Evolutionary conservation across 1,140 invertebrate genomes (phyloP), one percentile per base, ranked within the genome.

Genomic region (Aphis gossypii): DNA sequence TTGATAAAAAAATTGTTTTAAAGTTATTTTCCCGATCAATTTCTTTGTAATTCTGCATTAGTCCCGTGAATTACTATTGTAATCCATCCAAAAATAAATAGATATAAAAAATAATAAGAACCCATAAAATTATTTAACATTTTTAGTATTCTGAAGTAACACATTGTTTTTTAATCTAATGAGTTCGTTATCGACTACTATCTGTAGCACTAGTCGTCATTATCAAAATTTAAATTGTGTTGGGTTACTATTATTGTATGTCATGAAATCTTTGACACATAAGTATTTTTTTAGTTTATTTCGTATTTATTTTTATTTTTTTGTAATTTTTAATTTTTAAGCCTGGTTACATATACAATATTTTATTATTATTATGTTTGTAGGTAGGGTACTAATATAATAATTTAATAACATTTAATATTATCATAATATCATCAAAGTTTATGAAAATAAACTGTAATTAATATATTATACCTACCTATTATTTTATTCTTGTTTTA

Each of bases 41-140:
- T 35, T 35, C 56, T 14, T 14, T 51, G 48, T 3, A 51, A 41
- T 41, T 41, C 87, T 89, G 48, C n/a, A 35, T 89, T 35, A 46
- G 48, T 89, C 87, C 48, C 87, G 30, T n/a, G 87, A 48, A 89
- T 89, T 89, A 89, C 87, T 89, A 89, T 89, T 89, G 87, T 89
- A 38, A 89, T 89, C 87, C 48, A 35, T 54, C 30, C 8, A 89
- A 89, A 89, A 89, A 51, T 89, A 89, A 54, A 89, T 56, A 3
- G 5, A 30, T 56, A 54, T 56, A n/a, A 38, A 38, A 30, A 8
- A 51, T 89, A 1, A 1, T 89, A 3, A 18, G 54, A 89, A 89
- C 87, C 30, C 54, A 14, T 54, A 23, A 5, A 54, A 89, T 54
- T 89, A 89, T 25, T 48, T 51, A 54, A 54, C 0, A 30, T 21